Evolutionary conservation across 2,113 vertebrate species (phyloP).

Genomic region (Triplophysa rosa): DNA sequence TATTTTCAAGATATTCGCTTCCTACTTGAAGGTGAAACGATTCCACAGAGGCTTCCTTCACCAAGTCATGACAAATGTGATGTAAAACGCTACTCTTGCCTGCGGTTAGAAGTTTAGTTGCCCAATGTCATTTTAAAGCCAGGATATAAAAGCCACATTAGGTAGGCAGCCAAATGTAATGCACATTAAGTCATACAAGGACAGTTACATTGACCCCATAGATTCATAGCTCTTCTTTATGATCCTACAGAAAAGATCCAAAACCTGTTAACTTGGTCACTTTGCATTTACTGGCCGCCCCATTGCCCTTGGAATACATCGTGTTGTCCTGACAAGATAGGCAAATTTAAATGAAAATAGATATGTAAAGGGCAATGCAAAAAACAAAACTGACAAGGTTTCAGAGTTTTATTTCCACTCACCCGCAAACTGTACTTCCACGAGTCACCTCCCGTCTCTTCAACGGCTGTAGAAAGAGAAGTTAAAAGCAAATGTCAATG

Average conservation of each 20-base stretch:
- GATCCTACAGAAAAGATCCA: background rate
- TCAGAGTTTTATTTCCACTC: slow-evolving; percentile 61
- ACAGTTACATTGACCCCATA: slow-evolving; percentile 20
- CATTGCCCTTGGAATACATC: background rate
- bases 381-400: too few relatives aligned
- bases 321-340: too few relatives aligned
- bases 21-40: slow-evolving; percentile 6
- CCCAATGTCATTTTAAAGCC: slow-evolving; percentile 31
- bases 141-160: slow-evolving; percentile 15
- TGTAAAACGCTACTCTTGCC: background rate
- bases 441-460: slow-evolving; percentile 96
- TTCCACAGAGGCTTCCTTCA: background rate
- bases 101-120: slow-evolving; percentile 4
- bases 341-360: background rate
- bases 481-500: background rate
- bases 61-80: background rate
- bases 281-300: background rate
- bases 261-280: background rate
- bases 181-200: slow-evolving; percentile 18
- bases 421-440: slow-evolving; percentile 98
- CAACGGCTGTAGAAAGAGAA: slow-evolving; percentile 74
- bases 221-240: background rate
- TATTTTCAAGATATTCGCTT: background rate
- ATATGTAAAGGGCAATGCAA: background rate
- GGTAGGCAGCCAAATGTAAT: slow-evolving; percentile 18